Conservation (phyloP, 1,140 invertebrate species). For the Vanessa tameamea region DNA sequence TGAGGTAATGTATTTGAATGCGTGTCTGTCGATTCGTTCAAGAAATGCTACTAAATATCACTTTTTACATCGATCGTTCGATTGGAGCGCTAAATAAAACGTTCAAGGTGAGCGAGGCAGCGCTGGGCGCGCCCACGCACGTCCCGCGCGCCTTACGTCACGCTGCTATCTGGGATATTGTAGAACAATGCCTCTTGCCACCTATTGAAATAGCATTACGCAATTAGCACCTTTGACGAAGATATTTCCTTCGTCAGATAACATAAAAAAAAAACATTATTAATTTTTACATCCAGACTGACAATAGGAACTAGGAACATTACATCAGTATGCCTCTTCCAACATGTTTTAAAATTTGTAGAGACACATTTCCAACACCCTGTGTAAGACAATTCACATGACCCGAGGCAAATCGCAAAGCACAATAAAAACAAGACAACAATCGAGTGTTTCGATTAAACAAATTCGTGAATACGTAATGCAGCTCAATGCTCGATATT, state of each 20-base stretch:
- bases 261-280: neutral
- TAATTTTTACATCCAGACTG: neutral
- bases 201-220: slow-evolving; percentile 59
- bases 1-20: neutral
- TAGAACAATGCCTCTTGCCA: slow-evolving; percentile 63
- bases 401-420: slow-evolving; percentile 60
- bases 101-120: slow-evolving; percentile 68
- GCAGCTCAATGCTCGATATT: slow-evolving; percentile 68
- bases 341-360: neutral
- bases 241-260: slow-evolving; percentile 3
- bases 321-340: too few species aligned
- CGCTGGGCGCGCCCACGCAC: slow-evolving; percentile 62
- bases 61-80: slow-evolving; percentile 42
- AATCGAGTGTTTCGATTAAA: slow-evolving; percentile 72
- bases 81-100: slow-evolving; percentile 56
- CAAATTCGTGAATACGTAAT: slow-evolving; percentile 76
- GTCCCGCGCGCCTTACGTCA: slow-evolving; percentile 55
- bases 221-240: slow-evolving; percentile 54
- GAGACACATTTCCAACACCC: slow-evolving; percentile 48
- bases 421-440: slow-evolving; percentile 73
- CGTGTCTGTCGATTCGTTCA: neutral
- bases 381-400: slow-evolving; percentile 59
- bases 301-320: too few species aligned
- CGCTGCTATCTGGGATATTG: slow-evolving; percentile 54
- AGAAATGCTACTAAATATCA: slow-evolving; percentile 29